phyloP scores from a whole-genome alignment of 2,113 vertebrate genomes.

The Archilochus colubris region DNA sequence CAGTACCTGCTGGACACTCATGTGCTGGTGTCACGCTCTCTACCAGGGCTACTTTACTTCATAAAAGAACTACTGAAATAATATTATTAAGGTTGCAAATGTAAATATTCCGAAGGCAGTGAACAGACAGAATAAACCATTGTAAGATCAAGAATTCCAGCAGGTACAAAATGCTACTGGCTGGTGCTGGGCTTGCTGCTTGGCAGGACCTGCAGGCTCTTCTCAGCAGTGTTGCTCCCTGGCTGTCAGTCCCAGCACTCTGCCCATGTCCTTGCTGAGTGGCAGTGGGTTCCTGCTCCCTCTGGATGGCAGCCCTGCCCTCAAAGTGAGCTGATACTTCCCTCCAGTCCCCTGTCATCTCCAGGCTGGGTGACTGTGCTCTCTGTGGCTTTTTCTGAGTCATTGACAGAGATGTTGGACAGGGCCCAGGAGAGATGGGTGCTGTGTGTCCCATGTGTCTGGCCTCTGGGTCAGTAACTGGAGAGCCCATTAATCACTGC shows the following conservation, averaged over 20 bases:
- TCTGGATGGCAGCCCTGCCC: not conserved
- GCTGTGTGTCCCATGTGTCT: not conserved
- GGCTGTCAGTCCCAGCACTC: fast-evolving
- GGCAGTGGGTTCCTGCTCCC: not conserved
- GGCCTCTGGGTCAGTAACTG: not conserved
- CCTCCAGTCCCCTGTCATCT: not conserved
- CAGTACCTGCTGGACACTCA: not conserved
- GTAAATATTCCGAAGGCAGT: not conserved
- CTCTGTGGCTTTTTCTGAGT: not conserved
- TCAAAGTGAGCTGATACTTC: fast-evolving
- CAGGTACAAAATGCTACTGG: fast-evolving
- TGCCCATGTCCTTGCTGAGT: not conserved
- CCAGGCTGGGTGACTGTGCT: fast-evolving
- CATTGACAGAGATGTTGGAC: fast-evolving
- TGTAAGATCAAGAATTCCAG: not conserved
- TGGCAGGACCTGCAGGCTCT: not conserved
- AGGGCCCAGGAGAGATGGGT: not conserved
- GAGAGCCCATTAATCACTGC: not conserved
- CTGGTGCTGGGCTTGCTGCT: not conserved
- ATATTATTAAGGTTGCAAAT: not conserved
- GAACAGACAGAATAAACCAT: not conserved
- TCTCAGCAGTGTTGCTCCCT: not conserved
- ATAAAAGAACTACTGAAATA: not conserved
- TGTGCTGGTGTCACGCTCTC: not conserved
- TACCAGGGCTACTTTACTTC: not conserved